These are phyloP conservation scores for Hetaerina titia DNA, from an alignment of 2,888 invertebrate genomes.

Conservation along the genomic window DNA sequence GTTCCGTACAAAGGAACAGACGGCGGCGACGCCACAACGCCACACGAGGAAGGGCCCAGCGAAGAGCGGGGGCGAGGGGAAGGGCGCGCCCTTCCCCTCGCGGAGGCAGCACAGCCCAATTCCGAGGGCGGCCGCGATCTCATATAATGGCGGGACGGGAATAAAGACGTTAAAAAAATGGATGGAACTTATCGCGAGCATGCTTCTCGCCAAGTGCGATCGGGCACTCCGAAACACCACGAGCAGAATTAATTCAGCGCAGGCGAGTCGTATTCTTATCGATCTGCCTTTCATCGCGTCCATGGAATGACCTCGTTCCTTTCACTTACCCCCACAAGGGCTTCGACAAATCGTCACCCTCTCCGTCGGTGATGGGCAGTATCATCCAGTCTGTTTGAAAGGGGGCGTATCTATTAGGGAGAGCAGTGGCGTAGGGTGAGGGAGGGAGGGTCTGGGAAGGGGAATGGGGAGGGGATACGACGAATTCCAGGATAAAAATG, in stretches of 20 bases:
- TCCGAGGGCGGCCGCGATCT: not conserved
- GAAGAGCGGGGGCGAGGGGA: not conserved
- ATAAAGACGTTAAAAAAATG: not conserved
- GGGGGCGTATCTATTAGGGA: not conserved
- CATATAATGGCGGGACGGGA: not conserved
- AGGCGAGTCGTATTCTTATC: not conserved
- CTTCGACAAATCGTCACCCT: not conserved
- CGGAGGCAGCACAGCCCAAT: too few relatives aligned
- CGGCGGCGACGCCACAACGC: not conserved
- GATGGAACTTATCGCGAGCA: not conserved
- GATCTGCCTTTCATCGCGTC: not conserved
- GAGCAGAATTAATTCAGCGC: not conserved
- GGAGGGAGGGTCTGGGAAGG: not conserved
- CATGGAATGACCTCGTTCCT: not conserved
- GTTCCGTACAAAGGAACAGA: too few relatives aligned
- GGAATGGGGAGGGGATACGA: not conserved
- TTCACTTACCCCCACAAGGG: not conserved
- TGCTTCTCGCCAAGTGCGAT: not conserved
- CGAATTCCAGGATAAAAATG: slow-evolving; percentile 18
- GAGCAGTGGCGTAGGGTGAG: not conserved
- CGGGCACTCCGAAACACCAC: not conserved
- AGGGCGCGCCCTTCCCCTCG: too few relatives aligned
- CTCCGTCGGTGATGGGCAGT: too few relatives aligned
- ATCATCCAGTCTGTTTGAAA: not conserved
- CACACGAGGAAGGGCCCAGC: not conserved